Evolutionary conservation across 2,888 invertebrate genomes (phyloP).

Genomic region (Apamea sordens): DNA sequence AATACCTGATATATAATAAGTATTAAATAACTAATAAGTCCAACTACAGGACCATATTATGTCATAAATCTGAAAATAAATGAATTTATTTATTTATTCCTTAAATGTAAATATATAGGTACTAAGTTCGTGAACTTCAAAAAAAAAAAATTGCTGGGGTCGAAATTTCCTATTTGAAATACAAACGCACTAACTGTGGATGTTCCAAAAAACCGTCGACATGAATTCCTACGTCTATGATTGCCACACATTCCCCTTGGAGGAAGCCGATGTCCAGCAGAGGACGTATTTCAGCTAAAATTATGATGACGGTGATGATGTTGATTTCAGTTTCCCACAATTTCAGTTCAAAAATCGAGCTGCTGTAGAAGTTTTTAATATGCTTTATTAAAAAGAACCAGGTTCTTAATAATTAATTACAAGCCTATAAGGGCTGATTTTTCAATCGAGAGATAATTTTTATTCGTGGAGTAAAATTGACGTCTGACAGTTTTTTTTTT

Average conservation of each 20-base stretch:
- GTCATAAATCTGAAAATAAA: neutral
- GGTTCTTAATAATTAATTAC: neutral
- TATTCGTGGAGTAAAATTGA: too few relatives aligned
- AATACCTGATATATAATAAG: neutral
- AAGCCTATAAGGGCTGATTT: too few relatives aligned
- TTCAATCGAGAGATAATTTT: too few relatives aligned
- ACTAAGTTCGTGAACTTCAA: neutral
- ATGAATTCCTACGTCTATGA: too few relatives aligned
- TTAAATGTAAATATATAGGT: too few relatives aligned
- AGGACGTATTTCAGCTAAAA: too few relatives aligned
- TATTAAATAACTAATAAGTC: too few relatives aligned
- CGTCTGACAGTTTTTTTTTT: too few relatives aligned
- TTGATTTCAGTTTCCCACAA: neutral
- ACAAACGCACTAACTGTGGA: too few relatives aligned
- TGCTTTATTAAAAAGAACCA: neutral
- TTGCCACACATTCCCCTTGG: neutral
- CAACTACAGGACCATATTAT: too few relatives aligned
- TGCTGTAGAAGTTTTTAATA: neutral
- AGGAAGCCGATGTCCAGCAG: too few relatives aligned
- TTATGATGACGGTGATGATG: neutral
- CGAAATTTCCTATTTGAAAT: neutral
- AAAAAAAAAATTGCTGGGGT: neutral
- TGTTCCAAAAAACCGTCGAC: neutral
- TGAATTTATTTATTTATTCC: neutral
- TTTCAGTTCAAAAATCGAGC: neutral